Evolutionary conservation across 2,888 invertebrate species (phyloP).

Genomic region (Amphiduros pacificus): DNA sequence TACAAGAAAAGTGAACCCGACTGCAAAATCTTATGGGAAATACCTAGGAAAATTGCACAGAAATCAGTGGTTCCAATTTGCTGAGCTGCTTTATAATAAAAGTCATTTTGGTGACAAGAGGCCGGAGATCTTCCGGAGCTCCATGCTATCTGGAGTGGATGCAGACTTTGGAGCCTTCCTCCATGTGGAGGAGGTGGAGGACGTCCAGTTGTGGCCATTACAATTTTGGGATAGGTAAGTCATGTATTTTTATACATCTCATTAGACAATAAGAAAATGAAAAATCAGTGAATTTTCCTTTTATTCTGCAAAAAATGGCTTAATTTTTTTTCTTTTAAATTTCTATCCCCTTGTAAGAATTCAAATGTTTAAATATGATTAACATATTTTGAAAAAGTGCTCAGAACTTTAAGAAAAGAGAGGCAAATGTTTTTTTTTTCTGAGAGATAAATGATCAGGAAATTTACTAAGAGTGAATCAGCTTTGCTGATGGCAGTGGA

Average conservation of each 20-base stretch:
- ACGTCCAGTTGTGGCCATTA: constrained; percentile 26
- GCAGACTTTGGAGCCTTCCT: constrained; percentile 33
- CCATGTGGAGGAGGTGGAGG: constrained; percentile 32
- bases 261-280: no score
- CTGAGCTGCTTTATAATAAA: constrained; percentile 32
- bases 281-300: no score
- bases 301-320: no score
- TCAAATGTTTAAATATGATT: no score
- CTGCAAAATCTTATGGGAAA: constrained; percentile 31
- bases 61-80: constrained; percentile 50
- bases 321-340: no score
- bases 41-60: constrained; percentile 41
- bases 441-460: no score
- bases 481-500: no score
- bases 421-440: no score
- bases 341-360: no score
- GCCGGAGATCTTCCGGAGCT: constrained; percentile 3
- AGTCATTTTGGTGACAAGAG: constrained; percentile 14
- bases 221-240: constrained; percentile 32
- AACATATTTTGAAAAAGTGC: no score
- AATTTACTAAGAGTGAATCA: no score
- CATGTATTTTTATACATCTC: neutral
- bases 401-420: no score
- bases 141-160: constrained; percentile 20
- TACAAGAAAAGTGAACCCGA: constrained; percentile 15